Evolutionary conservation across 2,797 vertebrate species (phyloP).

Genomic region (Echiichthys vipera): DNA sequence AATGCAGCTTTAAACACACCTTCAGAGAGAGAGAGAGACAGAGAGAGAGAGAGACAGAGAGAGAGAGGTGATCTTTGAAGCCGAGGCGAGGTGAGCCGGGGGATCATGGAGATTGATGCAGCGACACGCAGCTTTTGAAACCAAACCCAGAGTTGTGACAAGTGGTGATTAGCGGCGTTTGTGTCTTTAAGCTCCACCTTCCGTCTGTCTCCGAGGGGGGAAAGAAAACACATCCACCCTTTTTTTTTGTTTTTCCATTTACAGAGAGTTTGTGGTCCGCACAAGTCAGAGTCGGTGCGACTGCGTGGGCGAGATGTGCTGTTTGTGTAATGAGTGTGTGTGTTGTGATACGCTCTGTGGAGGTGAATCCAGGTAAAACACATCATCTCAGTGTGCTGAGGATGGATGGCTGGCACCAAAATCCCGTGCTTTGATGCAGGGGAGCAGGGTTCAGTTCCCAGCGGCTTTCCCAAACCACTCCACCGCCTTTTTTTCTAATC

Average conservation of each 20-base stretch:
- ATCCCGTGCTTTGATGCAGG: too few species aligned
- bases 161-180: slow-evolving; percentile 64
- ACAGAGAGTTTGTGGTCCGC: slow-evolving; percentile 6
- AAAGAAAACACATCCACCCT: slow-evolving; percentile 17
- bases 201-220: slow-evolving; percentile 6
- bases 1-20: not conserved
- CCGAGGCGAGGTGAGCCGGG: slow-evolving; percentile 31
- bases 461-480: too few species aligned
- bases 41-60: not conserved
- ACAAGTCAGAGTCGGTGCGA: not conserved
- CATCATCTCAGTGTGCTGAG: too few species aligned
- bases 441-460: too few species aligned
- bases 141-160: slow-evolving; percentile 66
- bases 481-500: too few species aligned
- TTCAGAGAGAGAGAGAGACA: not conserved
- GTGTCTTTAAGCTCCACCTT: slow-evolving; percentile 50
- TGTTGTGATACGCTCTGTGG: too few species aligned
- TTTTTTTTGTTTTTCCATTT: not conserved
- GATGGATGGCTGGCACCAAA: too few species aligned
- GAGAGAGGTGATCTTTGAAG: slow-evolving; percentile 53
- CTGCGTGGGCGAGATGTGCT: not conserved
- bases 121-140: slow-evolving; percentile 58
- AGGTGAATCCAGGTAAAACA: not conserved
- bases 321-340: slow-evolving; percentile 6
- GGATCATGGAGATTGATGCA: slow-evolving; percentile 60